phyloP scores from a whole-genome alignment of 2,113 vertebrate species.

The Syrmaticus mikado region DNA sequence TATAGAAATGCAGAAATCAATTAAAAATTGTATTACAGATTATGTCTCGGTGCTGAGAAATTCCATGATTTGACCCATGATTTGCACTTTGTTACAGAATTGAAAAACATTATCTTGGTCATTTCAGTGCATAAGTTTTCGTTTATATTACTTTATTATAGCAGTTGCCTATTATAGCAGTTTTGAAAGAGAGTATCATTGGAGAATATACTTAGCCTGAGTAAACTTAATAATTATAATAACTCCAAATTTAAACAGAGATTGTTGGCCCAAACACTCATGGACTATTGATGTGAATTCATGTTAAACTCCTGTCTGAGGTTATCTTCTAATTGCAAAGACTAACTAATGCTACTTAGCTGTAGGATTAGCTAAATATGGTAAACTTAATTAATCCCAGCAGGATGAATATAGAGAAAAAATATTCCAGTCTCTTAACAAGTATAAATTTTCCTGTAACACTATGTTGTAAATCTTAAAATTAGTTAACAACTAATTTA shows the following conservation, averaged over 20 bases:
- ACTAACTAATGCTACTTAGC: background rate
- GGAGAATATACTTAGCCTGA: background rate
- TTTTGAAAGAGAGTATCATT: background rate
- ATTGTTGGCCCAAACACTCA: background rate
- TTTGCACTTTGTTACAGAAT: background rate
- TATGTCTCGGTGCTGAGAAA: background rate
- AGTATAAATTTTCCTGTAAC: background rate
- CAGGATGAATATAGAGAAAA: background rate
- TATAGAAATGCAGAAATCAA: background rate
- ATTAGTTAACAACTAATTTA: conserved; percentile 6
- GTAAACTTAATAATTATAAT: background rate
- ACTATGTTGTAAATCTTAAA: background rate
- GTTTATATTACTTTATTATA: background rate
- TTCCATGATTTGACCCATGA: background rate
- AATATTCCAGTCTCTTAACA: background rate
- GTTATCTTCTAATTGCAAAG: background rate
- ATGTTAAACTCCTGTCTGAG: background rate
- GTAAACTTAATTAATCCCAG: conserved; percentile 17
- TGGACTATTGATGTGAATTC: background rate
- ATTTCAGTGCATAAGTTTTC: background rate
- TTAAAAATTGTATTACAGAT: background rate
- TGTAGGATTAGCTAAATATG: background rate
- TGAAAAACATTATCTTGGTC: background rate
- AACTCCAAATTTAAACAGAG: background rate
- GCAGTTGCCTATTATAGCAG: background rate